These are phyloP conservation scores for Poicephalus gulielmi DNA, from an alignment of 2,113 vertebrate species.

Conservation along the genomic window DNA sequence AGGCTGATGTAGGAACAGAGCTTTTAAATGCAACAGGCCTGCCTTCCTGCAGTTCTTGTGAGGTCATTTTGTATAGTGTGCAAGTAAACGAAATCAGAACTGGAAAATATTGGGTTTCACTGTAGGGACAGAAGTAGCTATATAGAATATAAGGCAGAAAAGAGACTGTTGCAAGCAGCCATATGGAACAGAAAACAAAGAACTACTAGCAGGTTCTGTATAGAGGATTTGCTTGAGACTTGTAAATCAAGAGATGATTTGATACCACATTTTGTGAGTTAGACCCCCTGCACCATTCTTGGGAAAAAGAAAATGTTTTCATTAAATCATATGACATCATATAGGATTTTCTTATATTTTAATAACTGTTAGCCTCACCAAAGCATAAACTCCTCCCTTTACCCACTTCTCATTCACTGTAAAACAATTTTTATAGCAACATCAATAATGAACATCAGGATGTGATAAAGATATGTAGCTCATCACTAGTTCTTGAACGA, in stretches of 20 bases:
- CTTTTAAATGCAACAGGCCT: background rate
- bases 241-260: background rate
- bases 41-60: background rate
- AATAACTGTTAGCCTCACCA: background rate
- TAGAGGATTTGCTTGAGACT: background rate
- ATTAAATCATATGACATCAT: background rate
- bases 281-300: background rate
- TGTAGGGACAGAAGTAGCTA: background rate
- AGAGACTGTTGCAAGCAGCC: background rate
- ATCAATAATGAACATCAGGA: background rate
- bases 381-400: background rate
- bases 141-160: background rate
- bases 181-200: background rate
- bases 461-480: background rate
- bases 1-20: background rate
- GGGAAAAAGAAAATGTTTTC: background rate
- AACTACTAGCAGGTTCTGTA: background rate
- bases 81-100: background rate
- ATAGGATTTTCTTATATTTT: background rate
- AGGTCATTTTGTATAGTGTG: accelerated
- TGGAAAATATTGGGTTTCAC: background rate
- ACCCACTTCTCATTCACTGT: background rate
- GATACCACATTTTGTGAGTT: background rate
- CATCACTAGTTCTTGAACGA: background rate
- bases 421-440: background rate